phyloP scores from a whole-genome alignment of 2,797 vertebrate genomes.

The Gallinago nigripennis region DNA sequence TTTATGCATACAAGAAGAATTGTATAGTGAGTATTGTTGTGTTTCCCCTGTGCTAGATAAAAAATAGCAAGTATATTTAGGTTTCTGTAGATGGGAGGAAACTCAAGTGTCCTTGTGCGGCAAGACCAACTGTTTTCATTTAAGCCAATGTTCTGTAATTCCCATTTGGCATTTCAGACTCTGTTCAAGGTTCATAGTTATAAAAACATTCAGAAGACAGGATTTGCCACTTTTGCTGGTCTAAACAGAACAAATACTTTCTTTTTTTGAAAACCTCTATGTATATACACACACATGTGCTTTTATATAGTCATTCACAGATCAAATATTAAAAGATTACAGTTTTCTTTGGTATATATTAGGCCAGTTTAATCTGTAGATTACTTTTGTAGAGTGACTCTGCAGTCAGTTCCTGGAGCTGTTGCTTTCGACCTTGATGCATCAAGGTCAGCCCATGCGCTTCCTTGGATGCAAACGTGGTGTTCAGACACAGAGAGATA shows the following conservation, averaged over 20 bases:
- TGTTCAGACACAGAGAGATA: background rate
- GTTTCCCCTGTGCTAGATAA: background rate
- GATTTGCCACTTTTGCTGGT: background rate
- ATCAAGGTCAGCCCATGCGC: background rate
- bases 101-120: background rate
- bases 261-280: background rate
- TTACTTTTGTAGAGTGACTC: background rate
- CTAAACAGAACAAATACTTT: background rate
- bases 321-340: background rate
- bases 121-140: background rate
- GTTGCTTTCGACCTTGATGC: background rate
- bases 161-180: background rate
- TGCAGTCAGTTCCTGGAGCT: background rate
- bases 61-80: background rate
- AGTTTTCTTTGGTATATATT: background rate
- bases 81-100: background rate
- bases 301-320: background rate
- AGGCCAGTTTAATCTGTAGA: background rate
- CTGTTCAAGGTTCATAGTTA: background rate
- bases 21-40: background rate
- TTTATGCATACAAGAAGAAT: background rate
- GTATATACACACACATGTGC: rapidly evolving
- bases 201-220: background rate
- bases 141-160: background rate
- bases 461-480: background rate